These are phyloP conservation scores for Trachops cirrhosus DNA, from an alignment of 2,797 vertebrate genomes.

Conservation along the genomic window DNA sequence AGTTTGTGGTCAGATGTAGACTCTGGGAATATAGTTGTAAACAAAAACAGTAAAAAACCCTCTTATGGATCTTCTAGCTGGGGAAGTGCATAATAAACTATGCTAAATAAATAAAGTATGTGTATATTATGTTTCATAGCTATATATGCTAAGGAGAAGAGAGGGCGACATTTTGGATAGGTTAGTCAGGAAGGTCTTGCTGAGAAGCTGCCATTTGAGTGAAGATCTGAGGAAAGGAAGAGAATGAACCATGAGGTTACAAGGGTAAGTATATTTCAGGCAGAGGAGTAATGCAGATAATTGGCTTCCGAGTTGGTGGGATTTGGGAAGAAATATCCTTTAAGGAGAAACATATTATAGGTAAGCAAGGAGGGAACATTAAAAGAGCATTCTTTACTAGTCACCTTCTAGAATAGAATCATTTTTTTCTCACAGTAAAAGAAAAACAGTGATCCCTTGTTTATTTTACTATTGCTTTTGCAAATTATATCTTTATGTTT, in stretches of 20 bases:
- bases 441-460: neutral
- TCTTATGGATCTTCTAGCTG: neutral
- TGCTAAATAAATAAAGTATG: slow-evolving; percentile 10
- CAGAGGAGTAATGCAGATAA: neutral
- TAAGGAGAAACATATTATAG: neutral
- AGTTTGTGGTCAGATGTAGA: neutral
- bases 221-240: neutral
- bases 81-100: neutral
- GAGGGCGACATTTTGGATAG: neutral
- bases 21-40: neutral
- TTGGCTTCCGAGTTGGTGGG: neutral
- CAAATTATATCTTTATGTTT: neutral
- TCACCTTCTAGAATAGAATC: neutral
- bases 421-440: slow-evolving; percentile 17
- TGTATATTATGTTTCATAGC: neutral
- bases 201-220: slow-evolving; percentile 7
- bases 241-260: neutral
- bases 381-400: neutral
- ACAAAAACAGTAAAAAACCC: neutral
- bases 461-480: slow-evolving; percentile 34
- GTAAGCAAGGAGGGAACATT: slow-evolving; percentile 17
- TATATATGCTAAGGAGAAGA: neutral
- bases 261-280: neutral
- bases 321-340: neutral
- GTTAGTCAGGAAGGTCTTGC: neutral